A percentile compares a stretch with the other conserved stretches of the same genome.
phyloP scores from a whole-genome alignment of 1,140 invertebrate genomes.

The Drosophila pseudoananassae region DNA sequence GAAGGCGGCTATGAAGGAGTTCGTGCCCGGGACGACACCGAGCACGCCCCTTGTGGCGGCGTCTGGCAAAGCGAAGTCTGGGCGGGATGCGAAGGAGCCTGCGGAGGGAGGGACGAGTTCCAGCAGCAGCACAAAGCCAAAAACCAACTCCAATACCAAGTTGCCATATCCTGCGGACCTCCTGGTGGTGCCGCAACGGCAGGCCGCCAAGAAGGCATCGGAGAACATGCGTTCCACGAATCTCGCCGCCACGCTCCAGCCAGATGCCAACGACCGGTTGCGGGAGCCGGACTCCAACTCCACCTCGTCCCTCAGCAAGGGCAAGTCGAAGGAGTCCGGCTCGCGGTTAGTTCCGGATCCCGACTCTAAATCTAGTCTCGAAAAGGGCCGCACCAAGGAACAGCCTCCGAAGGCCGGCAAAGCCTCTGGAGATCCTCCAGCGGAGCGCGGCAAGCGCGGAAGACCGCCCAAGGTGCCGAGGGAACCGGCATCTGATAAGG shows the following conservation, averaged over 20 bases:
- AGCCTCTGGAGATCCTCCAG: conserved; percentile 44
- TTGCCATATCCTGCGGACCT: conserved; percentile 88
- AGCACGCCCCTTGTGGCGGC: conserved; percentile 34
- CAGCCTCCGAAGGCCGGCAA: conserved; percentile 40
- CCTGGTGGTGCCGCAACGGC: conserved; percentile 94
- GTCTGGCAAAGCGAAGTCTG: conserved; percentile 47
- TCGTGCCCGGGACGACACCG: conserved; percentile 84
- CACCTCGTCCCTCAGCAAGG: conserved; percentile 21
- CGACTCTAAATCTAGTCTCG: conserved; percentile 10
- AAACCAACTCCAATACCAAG: conserved; percentile 38
- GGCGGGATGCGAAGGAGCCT: conserved; percentile 32
- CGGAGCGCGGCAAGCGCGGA: conserved; percentile 70
- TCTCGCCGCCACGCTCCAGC: conserved; percentile 60
- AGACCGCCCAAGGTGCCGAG: conserved; percentile 61
- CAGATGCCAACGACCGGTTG: conserved; percentile 50
- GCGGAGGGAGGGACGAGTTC: not conserved
- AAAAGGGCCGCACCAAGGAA: conserved; percentile 59
- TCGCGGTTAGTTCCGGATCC: conserved; percentile 6
- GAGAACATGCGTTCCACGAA: conserved; percentile 91
- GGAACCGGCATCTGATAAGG: conserved; percentile 36
- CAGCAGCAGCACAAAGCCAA: conserved; percentile 17
- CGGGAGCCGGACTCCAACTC: conserved; percentile 48
- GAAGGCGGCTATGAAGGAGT: conserved; percentile 93
- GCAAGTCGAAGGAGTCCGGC: conserved; percentile 39
- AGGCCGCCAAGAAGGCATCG: conserved; percentile 95